Evolutionary conservation across 1,140 invertebrate genomes (phyloP).

Genomic region (Drosophila sulfurigaster): DNA sequence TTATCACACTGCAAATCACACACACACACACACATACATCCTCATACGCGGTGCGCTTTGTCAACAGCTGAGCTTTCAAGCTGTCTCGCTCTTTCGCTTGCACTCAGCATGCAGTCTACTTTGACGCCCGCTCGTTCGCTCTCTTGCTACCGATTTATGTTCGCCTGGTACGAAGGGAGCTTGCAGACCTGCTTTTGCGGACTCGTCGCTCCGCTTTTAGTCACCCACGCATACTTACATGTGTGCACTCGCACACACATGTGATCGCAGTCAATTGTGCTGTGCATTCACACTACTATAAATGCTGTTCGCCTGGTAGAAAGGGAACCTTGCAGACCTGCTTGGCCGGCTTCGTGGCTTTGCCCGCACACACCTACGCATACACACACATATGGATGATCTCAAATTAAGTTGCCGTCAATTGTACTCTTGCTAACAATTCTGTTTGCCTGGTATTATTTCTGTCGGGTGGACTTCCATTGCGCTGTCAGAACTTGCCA

Average conservation of each 20-base stretch:
- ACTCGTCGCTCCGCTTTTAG: background rate
- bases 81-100: background rate
- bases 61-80: background rate
- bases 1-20: background rate
- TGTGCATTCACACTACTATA: background rate
- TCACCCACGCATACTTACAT: no score
- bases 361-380: background rate
- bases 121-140: background rate
- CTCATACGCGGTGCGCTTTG: background rate
- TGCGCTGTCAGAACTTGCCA: background rate
- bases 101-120: background rate
- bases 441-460: background rate
- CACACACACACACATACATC: background rate
- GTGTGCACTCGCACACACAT: background rate
- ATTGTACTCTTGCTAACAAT: background rate
- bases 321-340: background rate
- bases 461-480: background rate
- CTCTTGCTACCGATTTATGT: background rate
- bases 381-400: background rate
- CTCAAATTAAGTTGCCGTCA: background rate
- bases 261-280: background rate
- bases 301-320: background rate
- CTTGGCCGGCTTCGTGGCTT: background rate
- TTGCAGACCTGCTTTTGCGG: background rate
- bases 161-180: conserved; percentile 7